Conservation (phyloP, 2,888 invertebrate genomes). For the Lacanobia oleracea region DNA sequence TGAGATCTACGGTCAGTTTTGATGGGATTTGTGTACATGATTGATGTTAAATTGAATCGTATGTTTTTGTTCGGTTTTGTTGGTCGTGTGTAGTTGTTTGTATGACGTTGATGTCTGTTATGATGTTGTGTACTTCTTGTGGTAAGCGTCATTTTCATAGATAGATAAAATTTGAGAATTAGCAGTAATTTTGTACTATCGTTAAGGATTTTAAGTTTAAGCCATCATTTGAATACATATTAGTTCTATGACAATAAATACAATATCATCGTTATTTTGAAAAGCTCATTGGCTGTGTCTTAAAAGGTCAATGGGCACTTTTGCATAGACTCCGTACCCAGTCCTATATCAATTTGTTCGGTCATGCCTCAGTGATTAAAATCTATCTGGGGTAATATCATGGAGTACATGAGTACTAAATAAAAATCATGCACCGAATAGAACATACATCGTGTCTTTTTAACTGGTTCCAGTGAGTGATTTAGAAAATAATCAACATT, state of each 20-base stretch:
- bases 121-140: neutral
- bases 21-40: constrained; percentile 61
- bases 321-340: too few relatives aligned
- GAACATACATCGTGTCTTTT: constrained; percentile 27
- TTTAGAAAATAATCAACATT: constrained; percentile 52
- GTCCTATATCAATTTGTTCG: too few relatives aligned
- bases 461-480: constrained; percentile 53
- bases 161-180: too few relatives aligned
- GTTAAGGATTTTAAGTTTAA: too few relatives aligned
- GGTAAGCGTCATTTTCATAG: neutral
- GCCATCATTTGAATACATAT: too few relatives aligned
- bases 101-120: neutral
- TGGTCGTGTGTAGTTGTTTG: constrained; percentile 8
- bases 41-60: constrained; percentile 60
- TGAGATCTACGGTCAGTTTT: constrained; percentile 63
- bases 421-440: constrained; percentile 38
- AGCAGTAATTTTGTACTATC: too few relatives aligned
- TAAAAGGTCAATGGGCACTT: too few relatives aligned
- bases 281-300: too few relatives aligned
- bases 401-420: constrained; percentile 9
- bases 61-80: constrained; percentile 21
- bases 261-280: too few relatives aligned
- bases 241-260: too few relatives aligned
- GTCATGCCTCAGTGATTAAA: neutral
- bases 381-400: constrained; percentile 3